phyloP scores from a whole-genome alignment of 2,113 vertebrate species.

The Hoplias malabaricus region DNA sequence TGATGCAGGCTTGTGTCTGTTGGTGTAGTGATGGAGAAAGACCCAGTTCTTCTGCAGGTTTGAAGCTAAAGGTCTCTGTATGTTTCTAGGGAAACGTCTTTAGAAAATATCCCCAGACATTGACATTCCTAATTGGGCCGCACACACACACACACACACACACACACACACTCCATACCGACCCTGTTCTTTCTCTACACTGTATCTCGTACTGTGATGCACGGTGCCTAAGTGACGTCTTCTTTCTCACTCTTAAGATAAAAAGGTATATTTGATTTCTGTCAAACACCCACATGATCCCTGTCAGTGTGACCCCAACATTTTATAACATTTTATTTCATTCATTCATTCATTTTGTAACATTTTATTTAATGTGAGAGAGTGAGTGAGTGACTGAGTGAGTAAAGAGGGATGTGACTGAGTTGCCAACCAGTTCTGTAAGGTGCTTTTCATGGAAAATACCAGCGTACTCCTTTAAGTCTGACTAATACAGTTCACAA shows the following conservation, averaged over 20 bases:
- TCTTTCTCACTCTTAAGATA: not conserved
- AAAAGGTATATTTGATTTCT: not conserved
- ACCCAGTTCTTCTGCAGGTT: constrained; percentile 11
- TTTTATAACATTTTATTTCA: too few species aligned
- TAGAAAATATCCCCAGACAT: constrained; percentile 8
- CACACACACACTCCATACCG: not conserved
- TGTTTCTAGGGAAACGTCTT: constrained; percentile 39
- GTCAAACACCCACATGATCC: not conserved
- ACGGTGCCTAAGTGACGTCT: not conserved
- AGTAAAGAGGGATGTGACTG: too few species aligned
- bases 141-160: constrained; percentile 14
- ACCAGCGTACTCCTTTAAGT: not conserved
- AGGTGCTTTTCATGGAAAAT: too few species aligned
- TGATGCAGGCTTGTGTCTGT: constrained; percentile 11
- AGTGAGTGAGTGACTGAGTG: too few species aligned
- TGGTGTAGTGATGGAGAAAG: constrained; percentile 20
- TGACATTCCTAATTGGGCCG: constrained; percentile 1
- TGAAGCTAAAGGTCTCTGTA: constrained; percentile 27
- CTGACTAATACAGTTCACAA: not conserved
- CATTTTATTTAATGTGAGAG: too few species aligned
- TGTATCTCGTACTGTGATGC: not conserved
- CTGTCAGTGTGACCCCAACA: too few species aligned
- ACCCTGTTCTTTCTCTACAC: not conserved
- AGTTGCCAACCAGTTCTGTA: too few species aligned
- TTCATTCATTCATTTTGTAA: too few species aligned